Conservation (phyloP, 1,140 invertebrate species). For the Paraescarpia echinospica region DNA sequence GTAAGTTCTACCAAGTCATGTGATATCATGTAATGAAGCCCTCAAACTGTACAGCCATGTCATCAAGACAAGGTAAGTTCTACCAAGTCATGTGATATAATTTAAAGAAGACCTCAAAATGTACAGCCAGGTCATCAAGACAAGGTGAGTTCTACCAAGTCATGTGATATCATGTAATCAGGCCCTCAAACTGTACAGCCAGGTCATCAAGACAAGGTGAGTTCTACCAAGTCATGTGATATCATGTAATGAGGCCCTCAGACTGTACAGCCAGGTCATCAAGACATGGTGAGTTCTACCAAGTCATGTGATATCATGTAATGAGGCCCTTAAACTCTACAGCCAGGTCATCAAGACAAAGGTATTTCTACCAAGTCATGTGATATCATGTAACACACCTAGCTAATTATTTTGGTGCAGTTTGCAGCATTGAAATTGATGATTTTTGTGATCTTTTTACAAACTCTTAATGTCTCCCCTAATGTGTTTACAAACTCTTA, state of each 20-base stretch:
- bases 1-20: conserved; percentile 42
- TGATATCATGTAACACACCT: conserved; percentile 9
- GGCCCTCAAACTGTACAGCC: conserved; percentile 76
- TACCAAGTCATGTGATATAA: too few species aligned
- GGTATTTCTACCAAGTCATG: conserved; percentile 36
- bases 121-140: conserved; percentile 76
- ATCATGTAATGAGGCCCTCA: conserved; percentile 69
- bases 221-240: too few species aligned
- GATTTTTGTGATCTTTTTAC: too few species aligned
- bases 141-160: conserved; percentile 50
- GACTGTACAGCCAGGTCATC: conserved; percentile 78
- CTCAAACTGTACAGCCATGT: conserved; percentile 78
- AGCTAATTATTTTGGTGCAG: background rate
- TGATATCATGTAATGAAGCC: too few species aligned
- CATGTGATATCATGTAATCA: too few species aligned
- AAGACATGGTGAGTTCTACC: conserved; percentile 56
- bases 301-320: too few species aligned
- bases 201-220: conserved; percentile 67
- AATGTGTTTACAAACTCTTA: too few species aligned
- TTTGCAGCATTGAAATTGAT: too few species aligned
- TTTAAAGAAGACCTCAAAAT: conserved; percentile 72
- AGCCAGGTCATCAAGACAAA: conserved; percentile 70
- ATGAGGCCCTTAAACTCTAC: conserved; percentile 74
- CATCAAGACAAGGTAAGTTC: conserved; percentile 62
- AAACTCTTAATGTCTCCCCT: too few species aligned